These are phyloP conservation scores for Charaxes varanes DNA, from an alignment of 1,140 invertebrate genomes.

Conservation along the genomic window DNA sequence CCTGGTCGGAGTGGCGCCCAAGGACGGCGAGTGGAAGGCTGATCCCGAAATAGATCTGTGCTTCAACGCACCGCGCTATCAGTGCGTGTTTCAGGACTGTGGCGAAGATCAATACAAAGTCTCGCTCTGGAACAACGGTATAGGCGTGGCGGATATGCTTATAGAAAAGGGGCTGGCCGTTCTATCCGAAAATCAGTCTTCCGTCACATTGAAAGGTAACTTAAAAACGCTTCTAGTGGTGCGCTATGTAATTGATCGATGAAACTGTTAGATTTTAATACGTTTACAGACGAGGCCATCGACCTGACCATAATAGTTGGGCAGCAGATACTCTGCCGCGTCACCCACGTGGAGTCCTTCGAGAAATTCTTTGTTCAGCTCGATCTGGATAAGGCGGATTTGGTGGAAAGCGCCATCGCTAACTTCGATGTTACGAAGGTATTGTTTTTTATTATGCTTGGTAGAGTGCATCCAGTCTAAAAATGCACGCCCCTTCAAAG, in stretches of 20 bases:
- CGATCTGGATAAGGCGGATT: slow-evolving; percentile 48
- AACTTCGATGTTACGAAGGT: slow-evolving; percentile 42
- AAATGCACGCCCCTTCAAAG: too few relatives aligned
- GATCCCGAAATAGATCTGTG: slow-evolving; percentile 70
- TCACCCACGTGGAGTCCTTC: slow-evolving; percentile 52
- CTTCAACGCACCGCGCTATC: slow-evolving; percentile 76
- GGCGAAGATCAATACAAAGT: slow-evolving; percentile 71
- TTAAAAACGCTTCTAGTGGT: neutral
- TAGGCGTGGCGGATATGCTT: slow-evolving; percentile 49
- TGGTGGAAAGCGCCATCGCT: slow-evolving; percentile 50
- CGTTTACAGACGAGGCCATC: slow-evolving; percentile 58
- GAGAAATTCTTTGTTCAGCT: slow-evolving; percentile 58
- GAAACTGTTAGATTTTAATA: slow-evolving; percentile 4
- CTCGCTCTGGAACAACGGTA: slow-evolving; percentile 68
- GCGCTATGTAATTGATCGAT: too few relatives aligned
- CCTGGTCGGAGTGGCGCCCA: slow-evolving; percentile 75
- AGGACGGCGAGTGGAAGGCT: slow-evolving; percentile 72
- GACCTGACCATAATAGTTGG: slow-evolving; percentile 59
- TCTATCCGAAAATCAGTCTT: slow-evolving; percentile 47
- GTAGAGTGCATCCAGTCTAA: too few relatives aligned
- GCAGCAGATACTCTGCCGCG: slow-evolving; percentile 51
- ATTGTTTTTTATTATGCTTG: too few relatives aligned
- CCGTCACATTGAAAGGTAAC: slow-evolving; percentile 61
- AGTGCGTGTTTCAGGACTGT: slow-evolving; percentile 70
- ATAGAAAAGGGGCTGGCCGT: slow-evolving; percentile 53